Percentiles rank a stretch among this genome's conserved stretches.
Conservation (phyloP, 2,797 vertebrate species). For the Tauraco hartlaubi region DNA sequence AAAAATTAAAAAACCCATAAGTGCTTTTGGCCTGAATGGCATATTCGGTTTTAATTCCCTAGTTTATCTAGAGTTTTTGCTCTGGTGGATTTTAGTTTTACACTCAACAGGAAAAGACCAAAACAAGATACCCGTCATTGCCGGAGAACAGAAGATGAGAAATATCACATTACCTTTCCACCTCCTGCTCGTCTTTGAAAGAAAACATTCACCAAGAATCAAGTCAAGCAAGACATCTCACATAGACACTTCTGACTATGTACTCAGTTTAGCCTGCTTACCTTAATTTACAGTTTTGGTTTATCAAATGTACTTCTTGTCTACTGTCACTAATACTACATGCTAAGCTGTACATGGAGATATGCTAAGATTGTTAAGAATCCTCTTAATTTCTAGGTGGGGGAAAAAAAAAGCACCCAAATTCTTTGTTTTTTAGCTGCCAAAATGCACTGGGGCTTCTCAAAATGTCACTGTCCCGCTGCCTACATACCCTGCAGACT, state of each 20-base stretch:
- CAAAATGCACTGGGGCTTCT: conserved; percentile 26
- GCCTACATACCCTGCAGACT: conserved; percentile 33
- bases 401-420: conserved; percentile 29
- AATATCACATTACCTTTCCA: neutral
- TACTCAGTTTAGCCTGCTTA: neutral
- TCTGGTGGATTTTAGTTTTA: neutral
- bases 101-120: neutral
- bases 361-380: neutral
- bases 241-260: neutral
- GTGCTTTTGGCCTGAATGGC: neutral
- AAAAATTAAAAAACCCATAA: neutral
- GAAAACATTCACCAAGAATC: neutral
- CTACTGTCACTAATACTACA: neutral
- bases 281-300: neutral
- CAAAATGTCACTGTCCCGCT: conserved; percentile 56
- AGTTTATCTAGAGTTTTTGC: neutral
- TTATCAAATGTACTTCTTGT: neutral
- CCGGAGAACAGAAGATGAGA: neutral
- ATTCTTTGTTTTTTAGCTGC: conserved; percentile 45
- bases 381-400: conserved; percentile 14
- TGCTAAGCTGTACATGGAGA: neutral
- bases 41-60: neutral
- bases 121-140: neutral
- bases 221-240: neutral
- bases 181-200: neutral